Evolutionary conservation across 2,797 vertebrate species (phyloP), one percentile per base, ranked within the genome.

Genomic region (Melanotaenia nigrans): DNA sequence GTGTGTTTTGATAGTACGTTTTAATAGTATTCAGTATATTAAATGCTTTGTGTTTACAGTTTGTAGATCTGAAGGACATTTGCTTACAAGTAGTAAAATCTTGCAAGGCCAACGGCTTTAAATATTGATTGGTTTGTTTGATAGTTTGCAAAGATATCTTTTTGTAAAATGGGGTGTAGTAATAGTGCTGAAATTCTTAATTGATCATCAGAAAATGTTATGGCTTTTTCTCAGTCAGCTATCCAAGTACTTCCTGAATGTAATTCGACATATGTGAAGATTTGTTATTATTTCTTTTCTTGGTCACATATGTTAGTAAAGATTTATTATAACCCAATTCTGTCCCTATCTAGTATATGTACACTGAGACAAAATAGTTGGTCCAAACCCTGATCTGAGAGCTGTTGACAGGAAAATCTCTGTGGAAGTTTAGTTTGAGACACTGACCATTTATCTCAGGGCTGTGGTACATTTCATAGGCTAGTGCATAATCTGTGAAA

Each of bases 401-500:
- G 61, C 57, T 1, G 32, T 70, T 47, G 54, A 71, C 33, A 22
- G 59, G 51, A 59, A 66, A 82, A 77, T 65, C 59, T 71, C 45
- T 47, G 58, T 78, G 70, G 60, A 67, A 80, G 73, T 76, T 57
- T 71, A 5, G 35, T 84, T 82, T 75, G 53, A 79, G 75, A 67
- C 82, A 40, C 33, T 11, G 14, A 61, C 76, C 77, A 86, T 85
- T 86, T 81, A 81, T 89, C 73, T 83, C 35, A 73, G 67, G 77
- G 77, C 78, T 80, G 79, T 87, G 75, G 82, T 87, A 79, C 80
- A 81, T 91, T 90, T 87, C 86, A 90, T 89, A 90, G 90, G 85
- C 79, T 82, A 79, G 75, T 75, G 82, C 75, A 67, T 90, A 89
- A 91, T 92, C 88, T 38, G 58, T 73, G 82, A 90, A 92, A 93